Evolutionary conservation across 2,888 invertebrate species (phyloP).

Genomic region (Erebia epiphron): DNA sequence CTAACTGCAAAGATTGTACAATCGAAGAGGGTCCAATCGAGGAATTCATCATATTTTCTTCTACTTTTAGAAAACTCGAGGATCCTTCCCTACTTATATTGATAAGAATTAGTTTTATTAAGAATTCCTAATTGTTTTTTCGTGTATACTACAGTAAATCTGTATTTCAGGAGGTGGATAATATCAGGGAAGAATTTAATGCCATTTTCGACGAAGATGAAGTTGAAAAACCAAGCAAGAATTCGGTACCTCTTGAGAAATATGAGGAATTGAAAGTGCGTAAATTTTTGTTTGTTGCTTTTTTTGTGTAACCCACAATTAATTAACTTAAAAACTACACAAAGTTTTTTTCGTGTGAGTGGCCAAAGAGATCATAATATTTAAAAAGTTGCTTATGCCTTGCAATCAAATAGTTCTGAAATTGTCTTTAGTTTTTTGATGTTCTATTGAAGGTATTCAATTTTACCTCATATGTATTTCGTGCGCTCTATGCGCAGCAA

Average conservation of each 20-base stretch:
- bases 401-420: too few relatives aligned
- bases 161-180: constrained; percentile 66
- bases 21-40: background rate
- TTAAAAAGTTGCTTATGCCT: too few relatives aligned
- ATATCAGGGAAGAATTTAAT: constrained; percentile 68
- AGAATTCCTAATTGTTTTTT: background rate
- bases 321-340: too few relatives aligned
- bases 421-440: too few relatives aligned
- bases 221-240: constrained; percentile 55
- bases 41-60: too few relatives aligned
- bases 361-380: too few relatives aligned
- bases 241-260: constrained; percentile 59
- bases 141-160: background rate
- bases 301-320: too few relatives aligned
- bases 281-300: background rate
- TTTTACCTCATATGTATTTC: too few relatives aligned
- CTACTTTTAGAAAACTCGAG: too few relatives aligned
- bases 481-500: background rate
- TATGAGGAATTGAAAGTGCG: constrained; percentile 49
- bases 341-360: too few relatives aligned
- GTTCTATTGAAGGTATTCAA: too few relatives aligned
- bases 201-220: constrained; percentile 67
- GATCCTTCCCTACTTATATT: background rate
- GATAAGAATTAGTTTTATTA: background rate
- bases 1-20: background rate